Conservation (phyloP, 2,888 invertebrate genomes). For the Eretmocerus hayati region DNA sequence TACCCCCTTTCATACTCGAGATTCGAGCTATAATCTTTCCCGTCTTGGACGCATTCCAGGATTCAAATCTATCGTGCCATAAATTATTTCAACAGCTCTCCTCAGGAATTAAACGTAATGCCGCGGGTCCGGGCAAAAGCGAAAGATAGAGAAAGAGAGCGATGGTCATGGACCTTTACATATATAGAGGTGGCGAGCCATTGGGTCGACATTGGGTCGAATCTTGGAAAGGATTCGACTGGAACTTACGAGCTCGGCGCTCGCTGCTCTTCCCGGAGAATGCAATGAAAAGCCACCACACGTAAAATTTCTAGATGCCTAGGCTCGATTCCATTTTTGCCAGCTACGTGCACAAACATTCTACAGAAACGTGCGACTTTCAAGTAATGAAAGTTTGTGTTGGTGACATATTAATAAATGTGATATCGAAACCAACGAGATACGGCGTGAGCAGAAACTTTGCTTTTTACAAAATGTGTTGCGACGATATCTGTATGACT, state of each 20-base stretch:
- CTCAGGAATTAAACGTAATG: slow-evolving; percentile 25
- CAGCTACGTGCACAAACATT: too few relatives aligned
- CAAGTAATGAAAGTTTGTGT: too few relatives aligned
- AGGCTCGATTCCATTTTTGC: too few relatives aligned
- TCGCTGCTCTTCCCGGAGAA: background rate
- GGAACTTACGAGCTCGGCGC: background rate
- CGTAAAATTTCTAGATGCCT: too few relatives aligned
- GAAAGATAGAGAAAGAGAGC: too few relatives aligned
- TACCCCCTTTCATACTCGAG: background rate
- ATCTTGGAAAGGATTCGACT: background rate
- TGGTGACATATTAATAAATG: too few relatives aligned
- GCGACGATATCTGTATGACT: too few relatives aligned
- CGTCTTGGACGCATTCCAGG: slow-evolving; percentile 33
- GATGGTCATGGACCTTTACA: background rate
- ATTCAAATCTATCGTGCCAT: slow-evolving; percentile 38
- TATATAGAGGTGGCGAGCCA: background rate
- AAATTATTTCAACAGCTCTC: slow-evolving; percentile 31
- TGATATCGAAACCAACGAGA: too few relatives aligned
- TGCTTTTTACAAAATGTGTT: too few relatives aligned
- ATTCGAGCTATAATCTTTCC: background rate
- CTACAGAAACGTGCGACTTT: too few relatives aligned
- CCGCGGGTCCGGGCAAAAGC: too few relatives aligned
- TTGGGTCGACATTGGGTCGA: background rate
- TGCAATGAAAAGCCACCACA: background rate
- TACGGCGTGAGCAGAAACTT: too few relatives aligned